These are phyloP conservation scores for Brachionus sp. DNA, from an alignment of 1,140 invertebrate genomes.

Conservation along the genomic window DNA sequence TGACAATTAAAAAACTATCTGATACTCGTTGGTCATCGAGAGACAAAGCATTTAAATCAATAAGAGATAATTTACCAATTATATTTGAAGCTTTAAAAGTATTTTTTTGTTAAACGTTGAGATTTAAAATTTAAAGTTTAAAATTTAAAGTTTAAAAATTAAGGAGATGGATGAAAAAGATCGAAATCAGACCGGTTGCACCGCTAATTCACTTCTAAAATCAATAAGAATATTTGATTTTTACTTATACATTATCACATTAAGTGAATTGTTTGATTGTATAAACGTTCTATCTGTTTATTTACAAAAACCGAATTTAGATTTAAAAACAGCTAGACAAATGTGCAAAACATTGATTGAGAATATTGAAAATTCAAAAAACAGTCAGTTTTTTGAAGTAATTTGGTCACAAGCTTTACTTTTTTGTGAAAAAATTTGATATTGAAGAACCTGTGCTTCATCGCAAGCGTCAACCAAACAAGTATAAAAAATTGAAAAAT, in stretches of 20 bases:
- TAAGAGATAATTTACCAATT: background rate
- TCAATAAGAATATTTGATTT: conserved; percentile 32
- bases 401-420: background rate
- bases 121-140: background rate
- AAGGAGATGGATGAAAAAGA: conserved; percentile 10
- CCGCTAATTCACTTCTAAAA: background rate
- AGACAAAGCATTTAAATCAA: background rate
- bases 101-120: background rate
- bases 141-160: background rate
- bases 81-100: background rate
- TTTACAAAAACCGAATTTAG: background rate
- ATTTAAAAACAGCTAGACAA: background rate
- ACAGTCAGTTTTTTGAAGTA: background rate
- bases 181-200: background rate
- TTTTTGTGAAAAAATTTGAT: background rate
- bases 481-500: background rate
- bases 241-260: background rate
- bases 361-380: background rate
- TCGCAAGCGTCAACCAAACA: background rate
- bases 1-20: conserved; percentile 13
- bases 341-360: background rate
- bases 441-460: background rate
- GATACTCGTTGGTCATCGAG: conserved; percentile 11
- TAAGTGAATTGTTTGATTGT: background rate
- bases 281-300: conserved; percentile 21